A percentile compares a stretch with the other conserved stretches of the same genome.
Evolutionary conservation across 2,797 vertebrate species (phyloP).

Genomic region (Eremophila alpestris): DNA sequence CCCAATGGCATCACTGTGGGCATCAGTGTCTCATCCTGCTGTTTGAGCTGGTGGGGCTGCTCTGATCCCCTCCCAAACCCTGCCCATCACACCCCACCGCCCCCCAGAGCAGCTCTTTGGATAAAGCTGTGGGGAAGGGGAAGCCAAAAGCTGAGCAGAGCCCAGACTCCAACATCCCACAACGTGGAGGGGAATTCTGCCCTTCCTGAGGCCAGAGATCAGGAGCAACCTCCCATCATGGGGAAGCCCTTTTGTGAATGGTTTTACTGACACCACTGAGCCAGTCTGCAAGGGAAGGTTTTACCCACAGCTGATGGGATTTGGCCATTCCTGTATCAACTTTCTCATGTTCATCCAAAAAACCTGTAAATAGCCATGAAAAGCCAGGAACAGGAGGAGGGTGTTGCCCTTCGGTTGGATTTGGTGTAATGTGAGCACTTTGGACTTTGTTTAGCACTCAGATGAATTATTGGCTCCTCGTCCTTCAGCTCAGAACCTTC

Average conservation of each 20-base stretch:
- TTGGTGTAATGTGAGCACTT: slow-evolving; percentile 14
- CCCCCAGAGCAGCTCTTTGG: background rate
- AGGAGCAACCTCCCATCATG: background rate
- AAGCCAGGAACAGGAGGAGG: slow-evolving; percentile 5
- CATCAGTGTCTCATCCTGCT: background rate
- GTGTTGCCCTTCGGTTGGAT: background rate
- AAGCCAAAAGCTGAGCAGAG: background rate
- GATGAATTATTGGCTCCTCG: background rate
- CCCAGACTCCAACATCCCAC: background rate
- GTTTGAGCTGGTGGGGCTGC: background rate
- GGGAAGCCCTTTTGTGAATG: rapidly evolving
- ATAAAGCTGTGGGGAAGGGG: background rate
- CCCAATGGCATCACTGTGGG: background rate
- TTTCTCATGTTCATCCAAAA: background rate
- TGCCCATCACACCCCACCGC: background rate
- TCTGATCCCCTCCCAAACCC: background rate
- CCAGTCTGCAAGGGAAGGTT: background rate
- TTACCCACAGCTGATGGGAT: background rate
- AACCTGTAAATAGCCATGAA: background rate
- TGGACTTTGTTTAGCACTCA: slow-evolving; percentile 27
- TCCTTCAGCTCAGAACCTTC: background rate
- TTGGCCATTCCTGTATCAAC: background rate
- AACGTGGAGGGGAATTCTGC: rapidly evolving
- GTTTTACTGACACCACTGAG: background rate
- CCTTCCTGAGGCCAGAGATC: background rate